Base-by-base conservation (phyloP, 2,113 vertebrate species). In the Seriola dumerili region DNA sequence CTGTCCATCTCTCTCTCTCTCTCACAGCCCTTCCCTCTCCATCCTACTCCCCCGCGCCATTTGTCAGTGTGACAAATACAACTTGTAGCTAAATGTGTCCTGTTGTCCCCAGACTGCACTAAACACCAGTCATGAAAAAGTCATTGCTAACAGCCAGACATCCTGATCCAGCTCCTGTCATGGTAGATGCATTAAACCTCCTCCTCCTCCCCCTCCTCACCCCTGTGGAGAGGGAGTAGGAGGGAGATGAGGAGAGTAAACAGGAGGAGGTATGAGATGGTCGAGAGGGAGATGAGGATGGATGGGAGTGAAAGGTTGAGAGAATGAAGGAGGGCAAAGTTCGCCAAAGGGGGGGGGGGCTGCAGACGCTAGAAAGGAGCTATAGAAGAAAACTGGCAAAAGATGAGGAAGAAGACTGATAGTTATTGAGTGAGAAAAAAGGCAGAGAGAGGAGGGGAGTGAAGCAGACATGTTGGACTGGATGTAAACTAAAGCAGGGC, bases 81-180 rank as follows among this genome's bases (percentile, higher is more conserved):
- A 84, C 71, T 71, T 84, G 87, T 84, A 86, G 78, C 85, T 86
- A 58, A 87, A 88, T 66, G 68, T 87, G 93, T 91, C 83, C 85
- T 67, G 46, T 72, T 84, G 76, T 94, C 89, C 91, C 93, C 68
- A 79, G 90, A 78, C 91, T 83, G 72, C 89, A 86, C 72, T 91
- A 88, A 93, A 93, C 90, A 77, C 89, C 75, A 73, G 71, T 79
- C 88, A 87, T 86, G 80, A 91, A 91, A 89, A 83, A 85, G 78
- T 75, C 85, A 76, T 72, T 66, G 78, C 88, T 85, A 84, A 89
- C 85, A 85, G 86, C 81, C 86, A 86, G 91, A 91, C 75, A 70
- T 86, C 81, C 90, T 84, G 87, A 78, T 86, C 85, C 77, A 83
- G 64, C 79, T 82, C 59, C 70, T 83, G 88, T 78, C 81, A 89